Base-by-base conservation (phyloP, 2,797 vertebrate genomes). In the Coregonus ussuriensis region DNA sequence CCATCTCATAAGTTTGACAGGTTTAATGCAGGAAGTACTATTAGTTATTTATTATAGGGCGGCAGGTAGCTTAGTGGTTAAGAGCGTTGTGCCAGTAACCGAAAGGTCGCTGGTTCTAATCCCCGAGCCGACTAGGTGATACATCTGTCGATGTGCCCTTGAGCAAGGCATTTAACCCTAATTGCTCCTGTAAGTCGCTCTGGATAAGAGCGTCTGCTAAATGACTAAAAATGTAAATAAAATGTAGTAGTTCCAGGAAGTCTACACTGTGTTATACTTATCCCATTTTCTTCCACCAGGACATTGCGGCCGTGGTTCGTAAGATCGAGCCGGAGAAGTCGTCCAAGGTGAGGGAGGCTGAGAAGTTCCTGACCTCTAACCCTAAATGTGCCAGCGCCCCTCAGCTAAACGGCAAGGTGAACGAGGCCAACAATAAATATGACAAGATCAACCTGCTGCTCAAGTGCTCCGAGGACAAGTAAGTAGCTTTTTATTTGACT, bases 381-480 rank as follows among this genome's bases (percentile, higher is more conserved):
- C 94, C 95, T 0, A 94, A 91, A 71, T 94, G 93, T 0, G 87
- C 94, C 84, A 97, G 96, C 0, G 80, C 94, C 0, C 88, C 95
- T 62, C 92, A 98, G 85, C 95, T 99, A 2, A 88, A 90, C 89
- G 90, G 81, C 84, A 98, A 97, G 82, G 89, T 95, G 79, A 95
- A 96, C 0, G 95, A 95, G 5, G 94, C 94, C 75, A 94, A 91
- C 88, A 95, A 85, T 82, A 98, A 97, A 89, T 96, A 96, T 0
- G 89, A 91, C 70, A 94, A 89, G 0, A 87, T 98, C 4, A 93
- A 95, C 69, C 93, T 96, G 88, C 95, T 99, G 77, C 95, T 99
- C 70, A 92, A 91, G 1, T 91, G 89, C 1, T 94, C 96, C n/a
- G 94, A 97, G 72, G 96, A 99, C 18, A 99, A 98, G 98, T 99